Base-by-base conservation (phyloP, 2,888 invertebrate species). In the Pterostichus niger region DNA sequence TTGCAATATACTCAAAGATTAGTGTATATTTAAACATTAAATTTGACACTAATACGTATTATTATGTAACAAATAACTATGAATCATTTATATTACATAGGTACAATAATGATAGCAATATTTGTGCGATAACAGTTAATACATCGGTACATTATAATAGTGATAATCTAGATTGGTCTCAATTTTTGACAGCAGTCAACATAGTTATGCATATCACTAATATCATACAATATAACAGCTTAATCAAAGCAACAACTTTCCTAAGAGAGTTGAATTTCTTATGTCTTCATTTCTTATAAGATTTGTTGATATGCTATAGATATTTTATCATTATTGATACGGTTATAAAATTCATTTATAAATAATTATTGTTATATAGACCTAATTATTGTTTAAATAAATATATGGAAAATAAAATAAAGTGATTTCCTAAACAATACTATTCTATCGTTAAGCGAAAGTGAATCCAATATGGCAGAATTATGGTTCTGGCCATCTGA, bases 161-260 rank as follows among this genome's bases (percentile, higher is more conserved):
- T 13, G n/a, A 64, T 15, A 64, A 64, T 61, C 64, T 40, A 64
- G 64, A 64, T 64, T 40, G 13, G 13, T 64, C 40, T 64, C 64
- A 33, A 40, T 13, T n/a, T 64, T 64, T 64, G 64, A 64, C 64
- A 64, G 35, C 40, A 64, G 35, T 64, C 33, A 35, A 35, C 15
- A 35, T 40, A 35, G 7, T 35, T 64, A 64, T 64, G 64, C 33
- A n/a, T 35, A 64, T 64, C 64, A 40, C 10, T 17, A 9, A 6
- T 56, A 56, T 56, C 17, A 24, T 40, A 24, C 17, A 56, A 56
- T 56, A 17, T 56, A 15, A 56, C 17, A 24, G 13, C 17, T 56
- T 56, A 13, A 56, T 56, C 17, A 24, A 13, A 15, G 56, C 17
- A 56, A 17, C 17, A 56, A 17, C 56, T 56, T 56, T 56, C 56